Conservation (phyloP, 2,888 invertebrate genomes). For the Acrobeloides nanus region DNA sequence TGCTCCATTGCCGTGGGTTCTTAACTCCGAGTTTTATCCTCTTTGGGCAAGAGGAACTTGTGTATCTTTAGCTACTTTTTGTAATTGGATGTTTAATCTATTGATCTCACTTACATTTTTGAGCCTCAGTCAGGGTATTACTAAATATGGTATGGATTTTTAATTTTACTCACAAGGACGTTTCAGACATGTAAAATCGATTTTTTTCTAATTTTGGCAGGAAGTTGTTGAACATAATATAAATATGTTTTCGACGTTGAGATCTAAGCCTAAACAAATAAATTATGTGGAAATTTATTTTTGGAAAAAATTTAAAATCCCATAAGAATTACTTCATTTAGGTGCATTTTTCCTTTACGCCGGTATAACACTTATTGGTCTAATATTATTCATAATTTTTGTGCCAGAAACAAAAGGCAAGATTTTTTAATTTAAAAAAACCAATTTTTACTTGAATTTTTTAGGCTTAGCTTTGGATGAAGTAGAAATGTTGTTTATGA, state of each 20-base stretch:
- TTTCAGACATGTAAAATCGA: background rate
- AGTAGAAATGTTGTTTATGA: slow-evolving; percentile 39
- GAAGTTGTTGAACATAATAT: background rate
- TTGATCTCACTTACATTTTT: slow-evolving; percentile 60
- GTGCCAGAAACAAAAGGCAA: slow-evolving; percentile 61
- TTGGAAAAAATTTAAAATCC: background rate
- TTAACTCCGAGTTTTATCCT: slow-evolving; percentile 61
- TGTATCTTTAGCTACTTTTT: slow-evolving; percentile 40
- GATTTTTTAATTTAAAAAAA: no score
- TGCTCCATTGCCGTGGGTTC: slow-evolving; percentile 61
- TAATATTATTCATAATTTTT: slow-evolving; percentile 56
- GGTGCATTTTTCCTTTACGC: slow-evolving; percentile 60
- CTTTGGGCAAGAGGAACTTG: slow-evolving; percentile 59
- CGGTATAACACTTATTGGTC: slow-evolving; percentile 56
- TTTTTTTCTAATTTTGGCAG: no score
- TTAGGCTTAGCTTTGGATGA: slow-evolving; percentile 60
- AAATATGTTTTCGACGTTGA: background rate
- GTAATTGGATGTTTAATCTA: slow-evolving; percentile 60
- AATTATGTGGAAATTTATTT: background rate
- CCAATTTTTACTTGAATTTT: no score
- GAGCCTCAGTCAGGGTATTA: slow-evolving; percentile 36
- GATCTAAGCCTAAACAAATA: no score
- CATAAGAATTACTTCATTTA: slow-evolving; percentile 24
- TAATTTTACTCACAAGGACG: background rate
- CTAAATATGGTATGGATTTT: slow-evolving; percentile 39